Base-by-base conservation (phyloP, 2,888 invertebrate genomes). In the Matsumyia berberina region DNA sequence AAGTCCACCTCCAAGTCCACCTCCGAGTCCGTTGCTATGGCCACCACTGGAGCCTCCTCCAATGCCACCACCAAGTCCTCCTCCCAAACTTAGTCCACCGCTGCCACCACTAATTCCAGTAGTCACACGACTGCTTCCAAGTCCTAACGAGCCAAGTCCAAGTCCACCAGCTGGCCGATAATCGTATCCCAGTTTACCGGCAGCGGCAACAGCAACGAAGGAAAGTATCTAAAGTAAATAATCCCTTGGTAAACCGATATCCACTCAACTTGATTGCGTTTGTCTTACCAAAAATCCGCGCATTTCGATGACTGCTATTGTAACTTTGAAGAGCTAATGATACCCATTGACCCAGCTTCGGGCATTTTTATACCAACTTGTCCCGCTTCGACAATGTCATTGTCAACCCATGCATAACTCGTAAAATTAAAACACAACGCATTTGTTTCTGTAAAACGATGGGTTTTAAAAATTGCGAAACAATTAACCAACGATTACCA, bases 241-340 rank as follows among this genome's bases (percentile, higher is more conserved):
- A 31, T 69, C 49, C 29, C 11, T 44, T 53, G 53, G 24, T 33
- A 19, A 39, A 29, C 9, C n/a, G 11, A 5, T 44, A 24, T 12
- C 37, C 29, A 31, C 31, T n/a, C 24, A 17, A 5, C 24, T 3
- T 1, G 7, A 5, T 15, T 31, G 2, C 24, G 11, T 12, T 67
- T 60, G 67, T 78, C 88, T 88, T 86, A 89, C 89, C 88, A 90
- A 44, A 87, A 89, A 86, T 87, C 87, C 88, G 87, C 99, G 99
- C 99, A 88, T 98, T 0, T 85, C 66, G 76, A 33, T 76, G 64
- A 39, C 37, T 76, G 64, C 74, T 39, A 39, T 58, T 17, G 51
- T 44, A 66, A 70, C 17, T 66, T 58, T 39, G 7, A 35, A 80
- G n/a, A 60, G 39, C 53, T 58, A 85, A 70, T 85, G 85, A 69